Conservation (phyloP, 2,113 vertebrate species). For the Fregetta grallaria region DNA sequence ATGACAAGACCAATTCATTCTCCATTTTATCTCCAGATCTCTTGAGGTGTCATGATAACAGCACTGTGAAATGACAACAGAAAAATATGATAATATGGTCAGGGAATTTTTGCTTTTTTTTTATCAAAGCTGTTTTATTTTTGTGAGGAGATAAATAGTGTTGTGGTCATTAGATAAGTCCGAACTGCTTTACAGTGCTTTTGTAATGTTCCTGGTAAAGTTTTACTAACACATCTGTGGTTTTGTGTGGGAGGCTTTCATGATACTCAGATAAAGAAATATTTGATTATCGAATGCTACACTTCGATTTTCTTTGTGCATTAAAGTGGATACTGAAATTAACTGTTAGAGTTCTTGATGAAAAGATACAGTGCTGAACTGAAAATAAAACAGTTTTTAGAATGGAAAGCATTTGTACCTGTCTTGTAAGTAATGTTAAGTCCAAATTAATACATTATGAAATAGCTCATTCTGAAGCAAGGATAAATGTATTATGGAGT, state of each 20-base stretch:
- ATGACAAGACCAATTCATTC: not conserved
- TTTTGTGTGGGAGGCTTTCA: not conserved
- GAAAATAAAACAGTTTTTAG: not conserved
- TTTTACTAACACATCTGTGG: not conserved
- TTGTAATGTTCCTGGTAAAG: not conserved
- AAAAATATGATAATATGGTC: not conserved
- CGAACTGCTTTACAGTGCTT: not conserved
- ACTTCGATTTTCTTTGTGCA: not conserved
- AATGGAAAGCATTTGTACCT: not conserved
- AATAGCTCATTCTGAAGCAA: not conserved
- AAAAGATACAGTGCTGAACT: not conserved
- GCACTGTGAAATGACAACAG: not conserved
- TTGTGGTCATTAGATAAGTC: not conserved
- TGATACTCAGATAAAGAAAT: not conserved
- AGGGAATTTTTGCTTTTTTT: not conserved
- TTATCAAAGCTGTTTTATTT: not conserved
- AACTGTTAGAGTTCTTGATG: not conserved
- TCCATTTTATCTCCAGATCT: not conserved
- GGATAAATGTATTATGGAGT: not conserved
- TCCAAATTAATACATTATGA: not conserved
- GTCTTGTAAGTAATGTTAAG: not conserved
- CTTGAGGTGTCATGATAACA: not conserved
- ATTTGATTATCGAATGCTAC: not conserved
- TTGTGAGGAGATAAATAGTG: not conserved
- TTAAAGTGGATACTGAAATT: not conserved